phyloP scores from a whole-genome alignment of 64 coral and sea anemone species.

The Pachyseris speciosa region DNA sequence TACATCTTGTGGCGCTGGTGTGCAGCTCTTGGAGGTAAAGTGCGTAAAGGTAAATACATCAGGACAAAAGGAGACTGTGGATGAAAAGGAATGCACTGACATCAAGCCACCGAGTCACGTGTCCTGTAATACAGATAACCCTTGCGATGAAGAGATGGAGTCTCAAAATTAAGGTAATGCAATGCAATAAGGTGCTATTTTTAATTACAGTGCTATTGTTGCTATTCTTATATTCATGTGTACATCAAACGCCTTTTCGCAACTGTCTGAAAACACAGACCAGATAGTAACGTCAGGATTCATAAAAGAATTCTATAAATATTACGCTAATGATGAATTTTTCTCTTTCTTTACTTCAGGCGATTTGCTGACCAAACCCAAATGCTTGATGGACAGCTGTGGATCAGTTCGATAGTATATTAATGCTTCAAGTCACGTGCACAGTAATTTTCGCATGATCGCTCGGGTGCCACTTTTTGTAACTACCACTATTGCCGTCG shows the following conservation, averaged over 20 bases:
- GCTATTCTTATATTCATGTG: too few relatives aligned
- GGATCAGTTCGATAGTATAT: not conserved
- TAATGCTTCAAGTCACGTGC: not conserved
- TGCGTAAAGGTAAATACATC: slow-evolving; percentile 14
- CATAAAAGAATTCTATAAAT: too few relatives aligned
- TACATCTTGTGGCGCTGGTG: slow-evolving; percentile 28
- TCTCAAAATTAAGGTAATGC: not conserved
- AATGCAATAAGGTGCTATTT: too few relatives aligned
- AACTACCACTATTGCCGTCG: too few relatives aligned
- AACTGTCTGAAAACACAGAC: too few relatives aligned
- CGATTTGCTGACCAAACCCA: not conserved
- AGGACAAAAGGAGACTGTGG: not conserved
- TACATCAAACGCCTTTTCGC: too few relatives aligned
- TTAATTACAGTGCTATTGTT: too few relatives aligned
- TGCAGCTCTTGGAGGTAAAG: not conserved
- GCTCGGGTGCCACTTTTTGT: too few relatives aligned
- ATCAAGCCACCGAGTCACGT: slow-evolving; percentile 29
- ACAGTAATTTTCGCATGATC: not conserved
- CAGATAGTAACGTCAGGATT: too few relatives aligned
- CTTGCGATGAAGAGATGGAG: not conserved
- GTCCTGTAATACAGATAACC: slow-evolving; percentile 28
- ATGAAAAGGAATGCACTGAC: slow-evolving; percentile 30
- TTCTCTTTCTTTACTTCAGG: not conserved
- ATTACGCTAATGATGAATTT: not conserved
- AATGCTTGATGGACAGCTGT: not conserved